Base-by-base conservation (phyloP, 2,797 vertebrate species). In the Ambastaia sidthimunki region DNA sequence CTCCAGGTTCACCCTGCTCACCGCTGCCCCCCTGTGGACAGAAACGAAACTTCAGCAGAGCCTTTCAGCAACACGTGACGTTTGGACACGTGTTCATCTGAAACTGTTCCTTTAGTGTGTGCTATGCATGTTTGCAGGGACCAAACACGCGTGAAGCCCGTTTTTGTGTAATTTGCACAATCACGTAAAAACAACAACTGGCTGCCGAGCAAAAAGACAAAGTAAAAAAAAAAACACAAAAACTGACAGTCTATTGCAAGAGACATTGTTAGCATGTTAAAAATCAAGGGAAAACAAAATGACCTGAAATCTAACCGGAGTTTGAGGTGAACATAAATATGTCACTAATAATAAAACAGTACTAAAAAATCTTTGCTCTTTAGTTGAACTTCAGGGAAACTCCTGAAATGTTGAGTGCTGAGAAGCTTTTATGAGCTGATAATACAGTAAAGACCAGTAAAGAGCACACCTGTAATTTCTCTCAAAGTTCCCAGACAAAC, bases 11-110 rank as follows among this genome's bases (percentile, higher is more conserved):
- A 23, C 96, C 96, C n/a, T 91, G 86, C 1, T 76, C 80, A 28
- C 96, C 96, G 69, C 81, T 85, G 84, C 95, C 94, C 77, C 96
- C 96, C 96, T 98, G 91, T 50, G 87, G 86, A 81, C 67, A 87
- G 78, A 80, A 9, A 83, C 7, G 9, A 21, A 67, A 66, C 0
- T 82, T 90, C 71, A 83, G 0, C 47, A 31, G 3, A 18, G 28
- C 28, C 28, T 28, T 2, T 28, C 28, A 28, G 28, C 28, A 2
- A 28, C 28, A 28, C n/a, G n/a, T n/a, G n/a, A n/a, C n/a, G n/a
- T n/a, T n/a, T n/a, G n/a, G n/a, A n/a, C n/a, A n/a, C n/a, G n/a
- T n/a, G n/a, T n/a, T n/a, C n/a, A n/a, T n/a, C n/a, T n/a, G n/a
- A n/a, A n/a, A n/a, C 28, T 28, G 2, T 28, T 28, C 28, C 28